Percentiles rank a stretch among this genome's conserved stretches.
These are phyloP conservation scores for Agrenia bidenticulata DNA, from an alignment of 2,888 invertebrate species.

Conservation along the genomic window DNA sequence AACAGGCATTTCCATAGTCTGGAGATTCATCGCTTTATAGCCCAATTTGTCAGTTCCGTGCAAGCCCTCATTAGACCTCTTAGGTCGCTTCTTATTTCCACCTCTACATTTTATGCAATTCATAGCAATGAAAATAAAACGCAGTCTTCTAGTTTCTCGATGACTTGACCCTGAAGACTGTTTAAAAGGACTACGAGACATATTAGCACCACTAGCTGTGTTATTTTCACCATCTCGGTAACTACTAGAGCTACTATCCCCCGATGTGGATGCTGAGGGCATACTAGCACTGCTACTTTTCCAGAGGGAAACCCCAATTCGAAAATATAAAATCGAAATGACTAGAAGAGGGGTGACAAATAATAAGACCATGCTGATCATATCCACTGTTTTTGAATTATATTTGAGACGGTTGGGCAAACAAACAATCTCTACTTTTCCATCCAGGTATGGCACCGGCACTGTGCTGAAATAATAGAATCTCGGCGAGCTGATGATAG, in stretches of 20 bases:
- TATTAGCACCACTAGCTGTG: not conserved
- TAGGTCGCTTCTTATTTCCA: conserved; percentile 3
- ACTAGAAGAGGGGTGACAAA: conserved; percentile 78
- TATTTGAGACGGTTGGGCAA: conserved; percentile 73
- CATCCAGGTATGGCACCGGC: conserved; percentile 61
- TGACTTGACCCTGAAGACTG: not conserved
- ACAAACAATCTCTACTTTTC: conserved; percentile 68
- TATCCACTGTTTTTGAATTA: conserved; percentile 75
- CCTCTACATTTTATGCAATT: not conserved
- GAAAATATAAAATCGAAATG: conserved; percentile 75
- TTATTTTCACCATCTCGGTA: conserved; percentile 7
- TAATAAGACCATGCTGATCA: conserved; percentile 77
- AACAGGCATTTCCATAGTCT: not conserved
- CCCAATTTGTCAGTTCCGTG: conserved; percentile 1
- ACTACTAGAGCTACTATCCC: conserved; percentile 38
- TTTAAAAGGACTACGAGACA: not conserved
- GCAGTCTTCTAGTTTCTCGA: too few species aligned
- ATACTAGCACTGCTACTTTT: conserved; percentile 56
- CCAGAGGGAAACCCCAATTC: conserved; percentile 83
- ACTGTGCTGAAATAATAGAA: conserved; percentile 80
- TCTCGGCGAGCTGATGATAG: conserved; percentile 78
- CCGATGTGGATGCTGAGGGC: conserved; percentile 34
- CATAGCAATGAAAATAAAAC: not conserved
- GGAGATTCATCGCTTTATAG: conserved; percentile 5
- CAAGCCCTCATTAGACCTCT: conserved; percentile 5